phyloP scores from a whole-genome alignment of 2,888 invertebrate species.

The Eumerus sabulonum region DNA sequence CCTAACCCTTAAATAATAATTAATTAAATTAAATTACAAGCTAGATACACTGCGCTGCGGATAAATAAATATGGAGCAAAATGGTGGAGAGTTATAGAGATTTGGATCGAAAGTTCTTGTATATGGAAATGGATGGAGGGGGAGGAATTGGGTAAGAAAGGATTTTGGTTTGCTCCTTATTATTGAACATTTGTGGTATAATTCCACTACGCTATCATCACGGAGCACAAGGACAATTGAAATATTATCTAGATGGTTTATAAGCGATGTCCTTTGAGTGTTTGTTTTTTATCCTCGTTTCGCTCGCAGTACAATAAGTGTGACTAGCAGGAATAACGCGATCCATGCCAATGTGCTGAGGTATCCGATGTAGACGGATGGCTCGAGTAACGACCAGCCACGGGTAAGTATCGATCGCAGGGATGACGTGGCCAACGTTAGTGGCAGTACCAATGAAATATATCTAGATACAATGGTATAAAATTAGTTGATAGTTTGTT shows the following conservation, averaged over 20 bases:
- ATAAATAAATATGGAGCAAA: slow-evolving; percentile 68
- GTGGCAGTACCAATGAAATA: slow-evolving; percentile 89
- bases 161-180: slow-evolving; percentile 48
- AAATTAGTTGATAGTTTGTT: neutral
- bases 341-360: slow-evolving; percentile 93
- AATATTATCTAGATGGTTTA: slow-evolving; percentile 27
- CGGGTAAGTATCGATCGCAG: slow-evolving; percentile 91
- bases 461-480: slow-evolving; percentile 79
- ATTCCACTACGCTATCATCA: slow-evolving; percentile 10
- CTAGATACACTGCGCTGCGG: slow-evolving; percentile 66
- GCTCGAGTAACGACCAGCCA: slow-evolving; percentile 90
- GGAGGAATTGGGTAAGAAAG: slow-evolving; percentile 19
- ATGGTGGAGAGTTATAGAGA: slow-evolving; percentile 45
- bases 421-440: slow-evolving; percentile 95
- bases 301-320: slow-evolving; percentile 88
- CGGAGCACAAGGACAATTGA: slow-evolving; percentile 33
- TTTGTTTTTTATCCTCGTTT: slow-evolving; percentile 85
- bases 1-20: slow-evolving; percentile 64
- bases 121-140: slow-evolving; percentile 1
- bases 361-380: slow-evolving; percentile 93
- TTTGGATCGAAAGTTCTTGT: neutral
- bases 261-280: slow-evolving; percentile 12
- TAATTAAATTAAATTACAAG: slow-evolving; percentile 64
- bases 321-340: slow-evolving; percentile 88
- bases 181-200: slow-evolving; percentile 26